A percentile compares a stretch with the other conserved stretches of the same genome.
Evolutionary conservation across 2,888 invertebrate species (phyloP).

Genomic region (Parapristionchus giblindavisi): DNA sequence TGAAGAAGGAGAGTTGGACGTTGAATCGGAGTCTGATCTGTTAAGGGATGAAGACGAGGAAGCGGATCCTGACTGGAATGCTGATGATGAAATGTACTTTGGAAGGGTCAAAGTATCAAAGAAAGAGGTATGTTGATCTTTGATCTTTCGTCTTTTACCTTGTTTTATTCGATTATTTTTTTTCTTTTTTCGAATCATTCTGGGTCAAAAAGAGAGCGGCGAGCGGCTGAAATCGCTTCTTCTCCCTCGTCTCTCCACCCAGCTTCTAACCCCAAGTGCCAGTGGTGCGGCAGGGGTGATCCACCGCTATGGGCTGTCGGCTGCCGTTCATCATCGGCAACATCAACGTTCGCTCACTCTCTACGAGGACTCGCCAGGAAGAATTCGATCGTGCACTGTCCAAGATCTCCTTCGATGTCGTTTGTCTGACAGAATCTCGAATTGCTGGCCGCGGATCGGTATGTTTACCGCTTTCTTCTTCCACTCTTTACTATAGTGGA

Average conservation of each 20-base stretch:
- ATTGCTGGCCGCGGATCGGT: neutral
- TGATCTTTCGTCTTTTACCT: no score
- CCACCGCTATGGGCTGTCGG: neutral
- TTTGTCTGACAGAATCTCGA: neutral
- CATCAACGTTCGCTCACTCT: conserved; percentile 22
- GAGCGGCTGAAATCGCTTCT: neutral
- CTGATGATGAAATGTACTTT: no score
- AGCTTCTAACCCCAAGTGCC: conserved; percentile 3
- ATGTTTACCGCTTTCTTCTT: neutral
- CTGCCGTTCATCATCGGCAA: neutral
- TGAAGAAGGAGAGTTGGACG: no score
- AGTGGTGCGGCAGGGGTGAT: neutral
- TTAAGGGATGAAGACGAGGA: no score
- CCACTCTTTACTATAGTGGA: neutral
- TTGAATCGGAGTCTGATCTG: no score
- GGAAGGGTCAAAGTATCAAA: no score
- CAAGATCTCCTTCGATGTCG: conserved; percentile 7
- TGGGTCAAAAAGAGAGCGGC: neutral
- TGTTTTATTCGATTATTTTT: no score
- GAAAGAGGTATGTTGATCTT: no score
- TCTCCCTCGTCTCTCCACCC: neutral
- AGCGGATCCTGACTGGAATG: no score
- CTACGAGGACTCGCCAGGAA: conserved; percentile 1
- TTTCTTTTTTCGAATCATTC: no score
- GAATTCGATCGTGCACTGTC: conserved; percentile 2